Conservation (phyloP, 2,113 vertebrate genomes). For the Notiomystis cincta region DNA sequence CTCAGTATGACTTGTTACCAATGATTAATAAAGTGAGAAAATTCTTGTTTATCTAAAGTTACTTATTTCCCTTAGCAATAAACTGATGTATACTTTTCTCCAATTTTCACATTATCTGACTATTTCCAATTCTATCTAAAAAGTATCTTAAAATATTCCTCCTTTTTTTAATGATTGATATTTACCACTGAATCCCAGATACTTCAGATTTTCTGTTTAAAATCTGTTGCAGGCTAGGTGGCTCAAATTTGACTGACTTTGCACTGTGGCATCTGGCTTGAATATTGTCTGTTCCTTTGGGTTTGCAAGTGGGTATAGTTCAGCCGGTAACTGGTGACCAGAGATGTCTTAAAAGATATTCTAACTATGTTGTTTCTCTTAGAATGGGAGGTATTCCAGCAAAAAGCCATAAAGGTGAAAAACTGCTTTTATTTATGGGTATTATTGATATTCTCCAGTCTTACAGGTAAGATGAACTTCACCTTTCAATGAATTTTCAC, state of each 20-base stretch:
- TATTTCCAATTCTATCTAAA: background rate
- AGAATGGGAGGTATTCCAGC: slow-evolving; percentile 99
- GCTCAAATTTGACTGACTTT: background rate
- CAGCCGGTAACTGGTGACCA: background rate
- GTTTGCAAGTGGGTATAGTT: background rate
- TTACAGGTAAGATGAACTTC: slow-evolving; percentile 81
- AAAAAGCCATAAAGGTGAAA: slow-evolving; percentile 92
- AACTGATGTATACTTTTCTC: background rate
- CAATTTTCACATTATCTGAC: background rate
- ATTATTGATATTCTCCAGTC: slow-evolving; percentile 99
- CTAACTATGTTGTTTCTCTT: background rate
- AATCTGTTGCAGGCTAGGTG: background rate
- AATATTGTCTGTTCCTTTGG: background rate
- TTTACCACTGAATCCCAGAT: background rate
- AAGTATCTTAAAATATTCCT: background rate
- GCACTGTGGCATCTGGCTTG: background rate
- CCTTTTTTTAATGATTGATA: background rate
- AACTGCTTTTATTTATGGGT: slow-evolving; percentile 92
- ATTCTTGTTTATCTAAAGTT: background rate
- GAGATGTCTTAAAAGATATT: background rate
- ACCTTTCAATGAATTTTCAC: background rate
- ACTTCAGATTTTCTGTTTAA: background rate
- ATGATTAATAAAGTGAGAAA: background rate
- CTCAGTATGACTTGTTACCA: background rate
- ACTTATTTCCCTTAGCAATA: background rate